A percentile compares a stretch with the other conserved stretches of the same genome.
These are phyloP conservation scores for Xenentodon cancila DNA, from an alignment of 2,797 vertebrate species.

Conservation along the genomic window DNA sequence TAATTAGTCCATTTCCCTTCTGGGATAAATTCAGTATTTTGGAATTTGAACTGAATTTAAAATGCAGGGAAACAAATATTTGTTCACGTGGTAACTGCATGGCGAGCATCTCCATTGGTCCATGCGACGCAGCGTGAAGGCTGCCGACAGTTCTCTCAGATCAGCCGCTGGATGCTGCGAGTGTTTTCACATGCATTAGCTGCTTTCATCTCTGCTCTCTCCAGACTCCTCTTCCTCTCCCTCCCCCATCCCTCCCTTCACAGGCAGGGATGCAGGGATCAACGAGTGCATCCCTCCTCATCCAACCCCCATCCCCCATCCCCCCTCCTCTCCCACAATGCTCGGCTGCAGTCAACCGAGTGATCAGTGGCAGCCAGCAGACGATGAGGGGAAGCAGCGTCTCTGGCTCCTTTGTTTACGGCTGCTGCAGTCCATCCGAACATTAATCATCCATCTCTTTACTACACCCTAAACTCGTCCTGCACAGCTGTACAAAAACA, in stretches of 20 bases:
- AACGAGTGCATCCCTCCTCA: constrained; percentile 58
- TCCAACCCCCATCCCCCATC: constrained; percentile 28
- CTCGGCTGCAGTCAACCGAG: constrained; percentile 54
- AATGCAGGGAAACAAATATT: too few relatives aligned
- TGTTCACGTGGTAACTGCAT: too few relatives aligned
- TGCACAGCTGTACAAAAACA: not conserved
- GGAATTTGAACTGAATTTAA: too few relatives aligned
- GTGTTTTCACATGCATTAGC: not conserved
- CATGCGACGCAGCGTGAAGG: too few relatives aligned
- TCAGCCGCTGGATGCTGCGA: not conserved
- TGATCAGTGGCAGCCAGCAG: constrained; percentile 41
- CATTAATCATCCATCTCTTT: constrained; percentile 9
- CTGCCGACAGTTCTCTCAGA: too few relatives aligned
- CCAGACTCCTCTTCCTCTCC: not conserved
- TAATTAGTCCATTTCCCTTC: too few relatives aligned
- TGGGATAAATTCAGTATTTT: too few relatives aligned
- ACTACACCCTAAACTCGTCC: not conserved
- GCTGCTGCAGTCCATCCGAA: constrained; percentile 5
- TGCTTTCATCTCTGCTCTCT: not conserved
- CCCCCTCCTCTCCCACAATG: constrained; percentile 45
- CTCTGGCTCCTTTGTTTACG: constrained; percentile 31
- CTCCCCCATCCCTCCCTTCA: constrained; percentile 18
- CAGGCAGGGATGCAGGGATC: constrained; percentile 49
- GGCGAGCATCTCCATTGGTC: too few relatives aligned
- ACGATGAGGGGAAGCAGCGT: constrained; percentile 21